phyloP scores from a whole-genome alignment of 1,140 invertebrate species.

The Bombus turneri region DNA sequence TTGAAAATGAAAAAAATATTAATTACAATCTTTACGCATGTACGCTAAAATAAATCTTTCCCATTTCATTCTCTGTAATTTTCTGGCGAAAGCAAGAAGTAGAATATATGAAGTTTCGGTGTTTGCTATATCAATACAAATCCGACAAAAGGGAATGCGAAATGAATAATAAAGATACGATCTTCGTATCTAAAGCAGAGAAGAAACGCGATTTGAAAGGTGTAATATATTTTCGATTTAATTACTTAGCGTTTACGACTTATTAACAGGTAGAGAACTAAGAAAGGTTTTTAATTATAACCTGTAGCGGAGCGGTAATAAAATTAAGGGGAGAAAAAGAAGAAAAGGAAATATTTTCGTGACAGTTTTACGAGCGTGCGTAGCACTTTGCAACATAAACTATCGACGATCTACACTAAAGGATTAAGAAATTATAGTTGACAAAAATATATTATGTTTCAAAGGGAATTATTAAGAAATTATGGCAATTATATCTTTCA shows the following conservation, averaged over 20 bases:
- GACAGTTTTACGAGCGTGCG: too few species aligned
- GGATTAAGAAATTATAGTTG: too few species aligned
- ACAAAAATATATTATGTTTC: too few species aligned
- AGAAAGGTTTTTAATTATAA: conserved; percentile 4
- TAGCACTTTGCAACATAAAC: too few species aligned
- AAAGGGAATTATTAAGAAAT: too few species aligned
- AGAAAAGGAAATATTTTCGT: too few species aligned
- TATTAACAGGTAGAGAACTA: background rate
- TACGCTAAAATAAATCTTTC: background rate
- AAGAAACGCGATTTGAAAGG: background rate
- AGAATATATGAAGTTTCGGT: background rate
- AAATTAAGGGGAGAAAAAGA: too few species aligned
- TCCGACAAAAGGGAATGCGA: background rate
- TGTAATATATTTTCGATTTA: conserved; percentile 8
- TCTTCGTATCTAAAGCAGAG: background rate
- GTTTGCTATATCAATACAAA: background rate
- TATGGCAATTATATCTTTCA: too few species aligned
- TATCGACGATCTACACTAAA: too few species aligned
- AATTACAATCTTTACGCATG: background rate
- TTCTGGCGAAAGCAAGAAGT: background rate
- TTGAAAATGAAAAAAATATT: background rate
- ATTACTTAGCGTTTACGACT: conserved; percentile 9
- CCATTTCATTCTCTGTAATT: background rate
- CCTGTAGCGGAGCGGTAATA: too few species aligned
- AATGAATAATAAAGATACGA: conserved; percentile 13